Base-by-base conservation (phyloP, 1,140 invertebrate species). In the Leptopilina clavipes region DNA sequence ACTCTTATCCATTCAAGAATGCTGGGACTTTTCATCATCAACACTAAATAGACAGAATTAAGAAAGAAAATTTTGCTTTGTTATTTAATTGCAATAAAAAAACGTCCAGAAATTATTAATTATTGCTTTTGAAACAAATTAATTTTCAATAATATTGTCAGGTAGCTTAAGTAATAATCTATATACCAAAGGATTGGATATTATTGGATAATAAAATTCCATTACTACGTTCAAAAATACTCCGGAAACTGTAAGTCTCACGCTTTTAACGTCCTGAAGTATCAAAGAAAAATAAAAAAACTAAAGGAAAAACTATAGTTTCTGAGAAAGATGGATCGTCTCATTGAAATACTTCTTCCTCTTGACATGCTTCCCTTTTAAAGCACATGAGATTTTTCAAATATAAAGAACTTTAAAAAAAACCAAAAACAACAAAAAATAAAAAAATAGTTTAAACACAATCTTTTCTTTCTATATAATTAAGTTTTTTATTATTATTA, bases 261-360 rank as follows among this genome's bases (percentile, higher is more conserved):
- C 7, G 22, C 22, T 65, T 65, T 65, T 65, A 65, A 31, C 22
- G 22, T 31, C 22, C 5, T 3, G 14, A 65, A 65, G 22, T 31
- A 65, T 65, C 14, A 10, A 22, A 31, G 59, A 65, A 65, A 65
- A 65, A 65, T 37, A 65, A 12, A 65, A 14, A 65, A 65, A 7
- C 0, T 14, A 25, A 31, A 65, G 31, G 25, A 22, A 65, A 59
- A 65, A 37, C 25, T 22, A 65, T 65, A 31, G 22, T 65, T 65
- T 31, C 25, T 14, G 19, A n/a, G 25, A 31, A 65, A 65, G 59
- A 65, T 25, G 12, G 12, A 65, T 65, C 3, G 25, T 19, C 25
- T 31, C 1, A 65, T 65, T 31, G 59, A 65, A 65, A 65, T 65
- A 31, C 25, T 65, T 65, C 3, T 14, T 7, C 22, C 12, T 31